Base-by-base conservation (phyloP, 2,797 vertebrate genomes). In the Nannoperca australis region DNA sequence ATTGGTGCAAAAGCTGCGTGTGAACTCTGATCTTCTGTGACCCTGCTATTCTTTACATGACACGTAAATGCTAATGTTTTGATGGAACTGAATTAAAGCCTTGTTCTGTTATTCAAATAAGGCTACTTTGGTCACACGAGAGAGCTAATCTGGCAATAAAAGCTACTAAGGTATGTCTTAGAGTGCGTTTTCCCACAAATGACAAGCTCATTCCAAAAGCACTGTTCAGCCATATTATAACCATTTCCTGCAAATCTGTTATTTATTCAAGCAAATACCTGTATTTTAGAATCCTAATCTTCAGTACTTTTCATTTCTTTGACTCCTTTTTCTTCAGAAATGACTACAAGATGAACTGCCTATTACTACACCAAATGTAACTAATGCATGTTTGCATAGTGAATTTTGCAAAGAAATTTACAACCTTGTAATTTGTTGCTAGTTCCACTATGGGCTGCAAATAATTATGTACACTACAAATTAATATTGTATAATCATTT, bases 81-180 rank as follows among this genome's bases (percentile, higher is more conserved):
- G 63, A 38, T 53, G 34, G 42, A 81, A 72, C 34, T 78, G 73
- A 91, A 92, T 79, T 80, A 90, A 87, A 88, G 82, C 82, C 50
- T 87, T 89, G 86, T 93, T 91, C 66, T 70, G 42, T 62, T 71
- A 70, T 81, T 80, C 45, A 77, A 82, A 89, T 85, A 83, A 92
- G 90, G 79, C 78, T 20, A 76, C 82, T 89, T 83, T 83, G 77
- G 86, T 90, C 86, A 88, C 85, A 78, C 34, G 59, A 59, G 70
- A 73, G 58, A 61, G 77, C 55, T 92, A 76, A 91, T 91, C 87
- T 78, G 70, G 45, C 12, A 70, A 74, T 69, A 82, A 88, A 86
- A 68, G 69, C 63, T 58, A 63, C 34, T 74, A 63, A 83, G 49
- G 49, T 51, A 49, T 44, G 51, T 67, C 12, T 59, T 64, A 50